These are phyloP conservation scores for Schizaphis graminum DNA, from an alignment of 2,888 invertebrate genomes.

Conservation along the genomic window DNA sequence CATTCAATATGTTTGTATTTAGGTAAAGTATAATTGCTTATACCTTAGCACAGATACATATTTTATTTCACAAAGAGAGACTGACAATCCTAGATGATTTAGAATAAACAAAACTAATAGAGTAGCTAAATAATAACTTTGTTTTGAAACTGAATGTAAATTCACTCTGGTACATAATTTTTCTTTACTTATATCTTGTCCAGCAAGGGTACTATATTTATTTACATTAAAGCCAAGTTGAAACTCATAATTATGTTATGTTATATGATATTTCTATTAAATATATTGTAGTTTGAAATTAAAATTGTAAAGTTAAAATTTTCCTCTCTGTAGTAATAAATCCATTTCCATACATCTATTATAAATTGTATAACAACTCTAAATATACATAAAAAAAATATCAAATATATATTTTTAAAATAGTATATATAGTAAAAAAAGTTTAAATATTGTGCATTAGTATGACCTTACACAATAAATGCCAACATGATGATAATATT, in stretches of 20 bases:
- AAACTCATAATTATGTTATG: neutral
- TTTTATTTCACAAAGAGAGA: neutral
- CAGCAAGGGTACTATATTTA: neutral
- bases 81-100: neutral
- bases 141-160: neutral
- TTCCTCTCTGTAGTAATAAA: neutral
- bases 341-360: neutral
- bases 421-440: neutral
- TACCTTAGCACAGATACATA: neutral
- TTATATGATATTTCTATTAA: neutral
- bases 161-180: neutral
- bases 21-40: neutral
- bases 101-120: neutral
- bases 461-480: neutral
- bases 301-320: neutral
- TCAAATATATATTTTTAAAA: neutral
- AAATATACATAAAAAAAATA: no score
- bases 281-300: neutral
- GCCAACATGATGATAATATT: neutral
- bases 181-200: neutral
- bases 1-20: neutral
- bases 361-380: neutral
- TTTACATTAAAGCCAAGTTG: neutral
- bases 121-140: neutral
- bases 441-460: neutral